Base-by-base conservation (phyloP, 1,140 invertebrate species). In the Doryteuthis pealeii region DNA sequence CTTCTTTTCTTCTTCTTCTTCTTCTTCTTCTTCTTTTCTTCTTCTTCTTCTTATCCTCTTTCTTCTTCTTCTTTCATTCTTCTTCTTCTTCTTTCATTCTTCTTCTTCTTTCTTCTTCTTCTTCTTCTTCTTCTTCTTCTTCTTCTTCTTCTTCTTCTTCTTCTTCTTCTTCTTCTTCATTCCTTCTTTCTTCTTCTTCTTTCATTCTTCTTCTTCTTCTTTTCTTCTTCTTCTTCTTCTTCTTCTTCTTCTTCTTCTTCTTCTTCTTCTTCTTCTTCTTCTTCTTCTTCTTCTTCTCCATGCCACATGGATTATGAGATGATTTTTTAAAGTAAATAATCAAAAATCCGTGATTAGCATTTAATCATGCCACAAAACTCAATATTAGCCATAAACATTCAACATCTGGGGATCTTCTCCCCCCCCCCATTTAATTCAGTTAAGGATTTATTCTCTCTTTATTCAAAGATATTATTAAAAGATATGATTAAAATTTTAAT, bases 151-250 rank as follows among this genome's bases (percentile, higher is more conserved):
- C 70, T 45, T 18, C 54, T 45, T 31, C 70, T 74, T 70, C 18
- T 43, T 54, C 45, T 5, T 40, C 0, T 30, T 26, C 2, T 26
- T 12, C 31, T 22, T 18, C 12, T 14, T 40, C 31, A 30, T 5
- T 22, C 14, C 12, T 8, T 33, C 54, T 30, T 43, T 15, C 0
- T 66, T 40, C 2, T 15, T 22, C 62, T 72, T 66, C 1, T 72
- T 33, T 67, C 6, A 1, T 32, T 66, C 35, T 49, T 28, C 72
- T 75, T 69, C 54, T 67, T 69, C 73, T 40, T 73, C 65, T 71
- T 74, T 33, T 74, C 30, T 32, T 10, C 30, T n/a, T 72, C 18
- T 65, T n/a, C 28, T 12, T 65, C 5, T n/a, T 14, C 35, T 26
- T 18, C 40, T 45, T 12, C 73, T 30, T 74, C 14, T 74, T 18